Base-by-base conservation (phyloP, 2,888 invertebrate genomes). In the Eupeodes luniger region DNA sequence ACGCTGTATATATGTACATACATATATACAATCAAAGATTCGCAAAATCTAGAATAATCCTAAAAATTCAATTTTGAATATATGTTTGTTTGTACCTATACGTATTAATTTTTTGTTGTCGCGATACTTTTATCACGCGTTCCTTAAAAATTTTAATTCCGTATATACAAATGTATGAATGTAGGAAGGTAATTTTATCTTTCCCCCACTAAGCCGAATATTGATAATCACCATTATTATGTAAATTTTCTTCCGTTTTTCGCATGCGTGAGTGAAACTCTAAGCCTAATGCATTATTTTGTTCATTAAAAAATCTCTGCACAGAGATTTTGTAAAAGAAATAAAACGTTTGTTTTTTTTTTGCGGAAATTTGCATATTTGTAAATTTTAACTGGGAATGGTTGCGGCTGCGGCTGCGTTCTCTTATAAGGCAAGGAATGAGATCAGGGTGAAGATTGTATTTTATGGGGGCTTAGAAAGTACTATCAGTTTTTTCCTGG, bases 181-280 rank as follows among this genome's bases (percentile, higher is more conserved):
- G 27, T 27, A 27, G 27, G 27, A 27, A 3, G 27, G 27, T 3
- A 59, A 9, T 59, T 49, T 55, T 34, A 19, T 40, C 27, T 78
- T 80, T 80, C 66, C 79, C 79, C 80, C 80, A 84, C 74, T 84
- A 53, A 53, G 19, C 44, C 2, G 12, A 55, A 59, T 59, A 61
- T 74, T 79, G 72, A 62, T 62, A 64, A 51, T 34, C 53, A 61
- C 74, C 49, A 80, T 84, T 84, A n/a, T 67, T 67, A 84, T 84
- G 83, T 74, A 62, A 84, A 84, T 83, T 61, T 57, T 67, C 16
- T 44, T 44, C 27, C 6, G 34, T 59, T 59, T 72, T 84, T 80
- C 67, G 79, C 83, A 74, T 61, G 67, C 55, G 67, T 66, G 67
- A 80, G 80, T n/a, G 70, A 61, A 40, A 61, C 40, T 40, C 16